phyloP scores from a whole-genome alignment of 2,113 vertebrate genomes.

The Phyllostomus hastatus region DNA sequence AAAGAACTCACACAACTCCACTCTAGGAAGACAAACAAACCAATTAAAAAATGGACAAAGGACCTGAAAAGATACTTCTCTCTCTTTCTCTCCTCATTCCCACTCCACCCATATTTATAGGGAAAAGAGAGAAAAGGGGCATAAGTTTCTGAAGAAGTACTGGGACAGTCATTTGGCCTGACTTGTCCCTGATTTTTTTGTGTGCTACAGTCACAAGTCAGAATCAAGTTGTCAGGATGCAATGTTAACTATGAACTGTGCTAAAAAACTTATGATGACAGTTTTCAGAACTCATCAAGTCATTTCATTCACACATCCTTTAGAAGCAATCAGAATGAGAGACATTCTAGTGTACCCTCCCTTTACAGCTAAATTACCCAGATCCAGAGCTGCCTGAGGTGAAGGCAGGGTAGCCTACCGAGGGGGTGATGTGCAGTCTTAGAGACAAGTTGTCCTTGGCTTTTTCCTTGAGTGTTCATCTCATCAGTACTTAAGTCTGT shows the following conservation, averaged over 20 bases:
- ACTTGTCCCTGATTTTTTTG: background rate
- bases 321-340: background rate
- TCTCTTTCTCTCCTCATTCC: background rate
- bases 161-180: no score
- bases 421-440: background rate
- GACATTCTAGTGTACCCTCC: background rate
- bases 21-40: no score
- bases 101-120: accelerated
- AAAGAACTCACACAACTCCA: no score
- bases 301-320: background rate
- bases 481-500: background rate
- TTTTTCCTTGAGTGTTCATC: background rate
- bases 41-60: no score
- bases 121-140: background rate
- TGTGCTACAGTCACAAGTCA: background rate
- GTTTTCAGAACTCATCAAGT: background rate
- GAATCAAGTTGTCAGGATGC: background rate
- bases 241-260: accelerated
- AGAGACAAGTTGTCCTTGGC: background rate
- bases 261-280: background rate
- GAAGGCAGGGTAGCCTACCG: accelerated
- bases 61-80: background rate
- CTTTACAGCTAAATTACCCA: background rate
- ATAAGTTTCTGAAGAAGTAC: background rate
- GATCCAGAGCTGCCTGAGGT: background rate